A percentile compares a stretch with the other conserved stretches of the same genome.
Conservation (phyloP, 1,140 invertebrate genomes). For the Hyposmocoma kahamanoa region DNA sequence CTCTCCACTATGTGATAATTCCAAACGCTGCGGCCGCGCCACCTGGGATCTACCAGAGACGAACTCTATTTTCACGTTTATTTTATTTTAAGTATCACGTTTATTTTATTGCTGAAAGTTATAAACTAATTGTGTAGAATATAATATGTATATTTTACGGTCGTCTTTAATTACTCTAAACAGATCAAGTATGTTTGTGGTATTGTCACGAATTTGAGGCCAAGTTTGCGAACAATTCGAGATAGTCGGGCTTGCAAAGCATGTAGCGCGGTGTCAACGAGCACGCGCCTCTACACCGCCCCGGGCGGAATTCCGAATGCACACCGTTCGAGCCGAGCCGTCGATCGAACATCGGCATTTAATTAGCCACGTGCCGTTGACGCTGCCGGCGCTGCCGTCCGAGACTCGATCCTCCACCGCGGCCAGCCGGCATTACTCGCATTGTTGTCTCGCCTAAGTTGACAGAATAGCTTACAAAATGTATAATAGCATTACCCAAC, state of each 20-base stretch:
- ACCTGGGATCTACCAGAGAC: slow-evolving; percentile 64
- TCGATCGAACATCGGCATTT: slow-evolving; percentile 58
- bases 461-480: slow-evolving; percentile 47
- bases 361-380: slow-evolving; percentile 61
- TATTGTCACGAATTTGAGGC: slow-evolving; percentile 16
- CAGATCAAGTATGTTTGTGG: not conserved
- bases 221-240: slow-evolving; percentile 49
- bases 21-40: slow-evolving; percentile 71
- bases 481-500: slow-evolving; percentile 21
- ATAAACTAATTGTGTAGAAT: too few species aligned
- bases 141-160: too few species aligned
- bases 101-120: too few species aligned
- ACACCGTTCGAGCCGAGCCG: slow-evolving; percentile 27
- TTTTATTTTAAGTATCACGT: too few species aligned
- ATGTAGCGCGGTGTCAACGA: slow-evolving; percentile 39
- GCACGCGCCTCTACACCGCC: slow-evolving; percentile 35
- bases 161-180: too few species aligned
- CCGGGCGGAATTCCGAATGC: slow-evolving; percentile 47
- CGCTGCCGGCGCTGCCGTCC: slow-evolving; percentile 9
- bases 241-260: slow-evolving; percentile 33
- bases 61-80: too few species aligned
- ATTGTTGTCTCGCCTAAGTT: slow-evolving; percentile 49
- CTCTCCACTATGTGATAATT: slow-evolving; percentile 71
- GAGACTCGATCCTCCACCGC: slow-evolving; percentile 38
- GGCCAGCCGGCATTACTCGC: slow-evolving; percentile 37